Evolutionary conservation across 2,888 invertebrate genomes (phyloP), one percentile per base, ranked within the genome.

Genomic region (Idaea aversata): DNA sequence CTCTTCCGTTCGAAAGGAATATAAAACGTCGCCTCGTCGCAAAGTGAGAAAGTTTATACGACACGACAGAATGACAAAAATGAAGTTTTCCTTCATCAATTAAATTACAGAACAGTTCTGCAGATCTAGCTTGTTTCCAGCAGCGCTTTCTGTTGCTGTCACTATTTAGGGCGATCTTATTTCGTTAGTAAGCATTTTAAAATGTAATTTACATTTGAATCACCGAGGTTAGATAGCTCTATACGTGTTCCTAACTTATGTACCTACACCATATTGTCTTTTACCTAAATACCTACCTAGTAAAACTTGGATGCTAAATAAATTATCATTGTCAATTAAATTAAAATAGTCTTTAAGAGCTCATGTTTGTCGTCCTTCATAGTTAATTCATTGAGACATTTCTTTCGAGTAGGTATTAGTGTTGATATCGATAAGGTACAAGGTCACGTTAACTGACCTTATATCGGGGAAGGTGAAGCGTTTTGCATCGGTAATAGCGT

Each of bases 391-490:
- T 62, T 34, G 34, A 58, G 62, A 47, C 10, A 47, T 47, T 47
- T 47, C 13, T 47, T 47, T 47, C 47, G 10, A 47, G 47, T n/a
- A n/a, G n/a, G n/a, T 47, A 47, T 47, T 13, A 47, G 47, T 47
- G 47, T 47, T 13, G 47, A 47, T 47, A 47, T 47, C 47, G 67
- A 62, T 65, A 67, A 63, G 63, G 65, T 62, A 47, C 47, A 47
- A 13, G 47, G 47, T 10, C 47, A 47, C 47, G 7, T 47, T 10
- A 5, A 47, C 47, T 47, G 47, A 47, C 47, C 47, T 47, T 13
- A 47, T 84, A 84, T 81, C 82, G 75, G 76, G 78, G 84, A 84
- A 88, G 87, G 89, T 84, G 86, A 88, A 84, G 81, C 79, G 78
- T 73, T 68, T 74, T 74, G 73, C 79, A 86, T 85, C 83, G 82